Conservation (phyloP, 2,797 vertebrate genomes). For the Chelon labrosus region DNA sequence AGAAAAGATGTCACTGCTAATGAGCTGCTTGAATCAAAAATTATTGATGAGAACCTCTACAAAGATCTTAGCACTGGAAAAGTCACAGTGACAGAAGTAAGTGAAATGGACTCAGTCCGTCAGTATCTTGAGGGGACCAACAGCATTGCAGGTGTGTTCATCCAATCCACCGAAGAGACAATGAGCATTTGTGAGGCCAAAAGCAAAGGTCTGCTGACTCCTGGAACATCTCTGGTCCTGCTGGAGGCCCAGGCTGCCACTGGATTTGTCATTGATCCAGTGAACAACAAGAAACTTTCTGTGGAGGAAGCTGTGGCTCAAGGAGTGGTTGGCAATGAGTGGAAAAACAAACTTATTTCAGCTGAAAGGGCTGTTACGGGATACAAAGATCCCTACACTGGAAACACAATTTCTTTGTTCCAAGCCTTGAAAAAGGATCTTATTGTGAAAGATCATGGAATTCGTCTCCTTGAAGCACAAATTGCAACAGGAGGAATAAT, state of each 20-base stretch:
- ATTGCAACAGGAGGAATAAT: slow-evolving; percentile 90
- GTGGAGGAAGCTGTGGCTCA: slow-evolving; percentile 87
- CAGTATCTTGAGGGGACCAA: slow-evolving; percentile 81
- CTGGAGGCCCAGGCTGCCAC: slow-evolving; percentile 85
- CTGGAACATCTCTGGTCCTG: slow-evolving; percentile 81
- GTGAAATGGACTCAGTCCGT: slow-evolving; percentile 73
- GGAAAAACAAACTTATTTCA: slow-evolving; percentile 85
- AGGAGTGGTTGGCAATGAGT: slow-evolving; percentile 86
- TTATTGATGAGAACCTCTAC: slow-evolving; percentile 80
- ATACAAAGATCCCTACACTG: slow-evolving; percentile 83
- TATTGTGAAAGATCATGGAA: slow-evolving; percentile 84
- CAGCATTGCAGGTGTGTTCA: slow-evolving; percentile 79
- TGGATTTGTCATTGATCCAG: slow-evolving; percentile 82
- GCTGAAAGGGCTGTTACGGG: slow-evolving; percentile 79
- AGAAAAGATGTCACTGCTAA: slow-evolving; percentile 58
- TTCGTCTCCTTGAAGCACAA: slow-evolving; percentile 90
- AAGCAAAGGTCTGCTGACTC: slow-evolving; percentile 68
- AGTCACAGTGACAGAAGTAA: slow-evolving; percentile 73
- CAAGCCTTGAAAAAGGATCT: slow-evolving; percentile 91
- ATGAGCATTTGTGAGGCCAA: slow-evolving; percentile 82
- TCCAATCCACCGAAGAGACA: slow-evolving; percentile 79
- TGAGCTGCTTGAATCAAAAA: slow-evolving; percentile 78
- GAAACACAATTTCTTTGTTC: slow-evolving; percentile 86
- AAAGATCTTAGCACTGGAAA: slow-evolving; percentile 77
- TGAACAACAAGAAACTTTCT: slow-evolving; percentile 85